Evolutionary conservation across 2,113 vertebrate species (phyloP), one percentile per base, ranked within the genome.

Genomic region (Nibea albiflora): DNA sequence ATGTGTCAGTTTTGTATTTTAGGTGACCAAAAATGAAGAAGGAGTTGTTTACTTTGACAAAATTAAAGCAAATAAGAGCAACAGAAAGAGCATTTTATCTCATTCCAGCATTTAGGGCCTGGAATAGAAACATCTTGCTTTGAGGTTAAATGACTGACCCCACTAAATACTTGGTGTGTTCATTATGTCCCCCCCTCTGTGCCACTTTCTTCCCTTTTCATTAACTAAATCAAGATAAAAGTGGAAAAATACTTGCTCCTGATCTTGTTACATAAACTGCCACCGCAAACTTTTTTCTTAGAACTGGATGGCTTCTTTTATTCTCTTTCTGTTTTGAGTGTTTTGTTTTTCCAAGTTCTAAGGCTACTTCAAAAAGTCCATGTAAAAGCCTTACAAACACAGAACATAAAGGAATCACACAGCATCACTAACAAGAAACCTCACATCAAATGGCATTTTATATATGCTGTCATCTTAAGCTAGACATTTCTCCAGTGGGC

Each of bases 361-460:
- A 39, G 39, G 17, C 10, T 28, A 63, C 47, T 67, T 35, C 22
- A 80, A 39, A 68, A 64, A 72, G 35, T 39, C 14, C 46, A 68
- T 69, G 56, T 54, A 49, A n/a, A 47, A 39, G 65, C 47, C 73
- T 66, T 44, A 28, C 69, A 73, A 66, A 72, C 35, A 75, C 56
- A 39, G 7, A 61, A 73, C 47, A 46, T 44, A 57, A 65, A 65
- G 76, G 56, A 35, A 83, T 70, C 52, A 76, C 60, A 42, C 76
- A 56, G 57, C 56, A 62, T 68, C 26, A 47, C 66, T 63, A 19
- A 64, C 54, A 80, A 76, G 62, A 7, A 4, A 76, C 62, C 35
- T 47, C 39, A 66, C 42, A 83, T 80, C 67, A 79, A 57, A 76
- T 65, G 46, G 53, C 63, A 73, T 80, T 67, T 61, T 62, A 66